Percentiles rank a stretch among this genome's conserved stretches.
Conservation (phyloP, 2,797 vertebrate genomes). For the Brachymystax lenok region DNA sequence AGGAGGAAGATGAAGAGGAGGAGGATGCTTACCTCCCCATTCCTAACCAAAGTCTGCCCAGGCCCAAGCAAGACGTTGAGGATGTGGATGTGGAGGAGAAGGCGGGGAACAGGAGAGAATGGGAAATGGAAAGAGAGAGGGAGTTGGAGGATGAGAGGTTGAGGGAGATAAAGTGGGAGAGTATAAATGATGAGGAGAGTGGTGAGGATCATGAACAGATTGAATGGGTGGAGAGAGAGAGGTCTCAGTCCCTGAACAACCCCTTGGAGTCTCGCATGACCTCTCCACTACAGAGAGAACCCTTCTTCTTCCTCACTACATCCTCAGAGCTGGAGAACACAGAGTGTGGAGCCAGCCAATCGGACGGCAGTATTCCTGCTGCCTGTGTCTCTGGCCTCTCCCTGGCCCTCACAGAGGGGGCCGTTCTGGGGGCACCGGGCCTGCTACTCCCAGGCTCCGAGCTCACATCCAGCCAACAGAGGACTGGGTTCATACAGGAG, state of each 20-base stretch:
- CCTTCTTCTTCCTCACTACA: constrained; percentile 74
- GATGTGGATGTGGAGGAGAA: constrained; percentile 5
- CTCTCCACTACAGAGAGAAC: constrained; percentile 34
- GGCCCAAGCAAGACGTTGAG: constrained; percentile 48
- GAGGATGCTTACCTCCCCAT: constrained; percentile 49
- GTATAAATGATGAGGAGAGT: not conserved
- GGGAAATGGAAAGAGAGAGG: too few relatives aligned
- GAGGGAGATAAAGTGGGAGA: not conserved
- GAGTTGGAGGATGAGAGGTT: not conserved
- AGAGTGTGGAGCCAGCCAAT: constrained; percentile 68
- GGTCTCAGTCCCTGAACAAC: not conserved
- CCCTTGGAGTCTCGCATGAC: not conserved
- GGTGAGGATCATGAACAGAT: not conserved
- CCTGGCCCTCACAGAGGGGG: constrained; percentile 36
- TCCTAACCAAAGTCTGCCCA: constrained; percentile 57
- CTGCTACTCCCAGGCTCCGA: constrained; percentile 67
- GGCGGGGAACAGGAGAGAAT: too few relatives aligned
- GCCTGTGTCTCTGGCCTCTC: constrained; percentile 72
- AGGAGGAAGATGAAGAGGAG: not conserved
- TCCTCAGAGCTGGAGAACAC: constrained; percentile 43
- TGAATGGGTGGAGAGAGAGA: not conserved
- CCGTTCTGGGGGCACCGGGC: constrained; percentile 33
- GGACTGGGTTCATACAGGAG: constrained; percentile 50
- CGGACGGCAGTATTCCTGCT: constrained; percentile 69
- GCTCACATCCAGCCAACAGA: constrained; percentile 66